Base-by-base conservation (phyloP, 1,140 invertebrate species). In the Drosophila trapezifrons region DNA sequence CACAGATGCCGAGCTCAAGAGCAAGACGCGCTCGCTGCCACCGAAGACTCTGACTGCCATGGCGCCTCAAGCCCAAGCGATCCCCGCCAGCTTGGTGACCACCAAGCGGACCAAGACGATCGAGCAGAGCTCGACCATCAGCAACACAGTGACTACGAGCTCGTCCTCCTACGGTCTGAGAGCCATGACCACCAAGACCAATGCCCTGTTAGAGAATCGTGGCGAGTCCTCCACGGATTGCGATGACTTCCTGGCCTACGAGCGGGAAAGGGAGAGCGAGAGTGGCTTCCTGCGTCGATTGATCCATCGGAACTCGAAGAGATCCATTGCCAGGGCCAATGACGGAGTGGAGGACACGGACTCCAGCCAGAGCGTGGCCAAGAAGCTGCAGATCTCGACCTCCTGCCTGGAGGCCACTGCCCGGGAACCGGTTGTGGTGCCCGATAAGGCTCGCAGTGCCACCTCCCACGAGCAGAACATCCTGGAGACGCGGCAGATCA, bases 21-120 rank as follows among this genome's bases (percentile, higher is more conserved):
- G 94, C 63, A 95, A 95, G 92, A 95, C 95, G 37, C 94, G 94
- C 27, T 95, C 95, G 60, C 90, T 96, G 38, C 95, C 95, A 47
- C 94, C 94, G 49, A 92, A 81, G 40, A 59, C 66, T 18, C 20
- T 91, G 15, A 76, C 77, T 65, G 67, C 79, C 29, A 73, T 73
- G 22, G 45, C 32, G 2, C 29, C 54, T n/a, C 43, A 49, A 10
- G 22, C 29, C 49, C 40, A 63, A 40, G 43, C 17, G 45, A 74
- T 49, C 20, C 25, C 63, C 52, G 40, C 57, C 29, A 42, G 17
- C 62, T 38, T 40, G 35, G 35, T 71, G 37, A 75, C 70, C 20
- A 76, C 46, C 22, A 52, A 69, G 65, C 57, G 59, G 17, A 66
- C 58, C 45, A 73, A 75, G 60, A 71, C 64, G 51, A 72, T 67